Conservation (phyloP, 2,797 vertebrate species). For the Diglossa cyanea region DNA sequence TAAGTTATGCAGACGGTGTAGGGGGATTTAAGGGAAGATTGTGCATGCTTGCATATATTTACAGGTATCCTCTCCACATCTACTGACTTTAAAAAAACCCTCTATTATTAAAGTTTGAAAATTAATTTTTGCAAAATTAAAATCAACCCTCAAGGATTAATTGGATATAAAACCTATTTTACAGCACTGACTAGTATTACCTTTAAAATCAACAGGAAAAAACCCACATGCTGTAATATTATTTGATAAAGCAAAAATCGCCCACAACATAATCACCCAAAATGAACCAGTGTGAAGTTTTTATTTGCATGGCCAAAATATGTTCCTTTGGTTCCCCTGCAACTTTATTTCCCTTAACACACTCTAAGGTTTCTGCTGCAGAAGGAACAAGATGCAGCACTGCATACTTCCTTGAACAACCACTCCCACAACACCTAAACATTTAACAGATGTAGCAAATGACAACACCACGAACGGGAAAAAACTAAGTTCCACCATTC, state of each 20-base stretch:
- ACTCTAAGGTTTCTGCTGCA: constrained; percentile 53
- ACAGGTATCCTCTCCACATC: constrained; percentile 51
- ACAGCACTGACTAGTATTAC: constrained; percentile 67
- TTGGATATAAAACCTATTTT: constrained; percentile 71
- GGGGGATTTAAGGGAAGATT: constrained; percentile 37
- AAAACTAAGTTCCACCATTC: constrained; percentile 75
- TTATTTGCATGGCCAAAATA: constrained; percentile 81
- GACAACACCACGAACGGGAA: constrained; percentile 74
- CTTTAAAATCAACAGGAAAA: constrained; percentile 69
- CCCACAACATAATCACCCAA: constrained; percentile 67
- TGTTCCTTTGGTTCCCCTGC: constrained; percentile 64
- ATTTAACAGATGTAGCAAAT: constrained; percentile 74
- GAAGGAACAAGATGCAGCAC: constrained; percentile 69
- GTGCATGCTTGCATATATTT: constrained; percentile 62
- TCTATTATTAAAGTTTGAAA: constrained; percentile 59
- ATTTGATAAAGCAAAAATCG: constrained; percentile 57
- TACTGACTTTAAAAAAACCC: constrained; percentile 53
- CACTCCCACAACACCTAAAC: constrained; percentile 78
- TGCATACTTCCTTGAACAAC: constrained; percentile 63
- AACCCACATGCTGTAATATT: constrained; percentile 59
- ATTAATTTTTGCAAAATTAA: constrained; percentile 65
- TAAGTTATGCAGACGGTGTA: constrained; percentile 34
- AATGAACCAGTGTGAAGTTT: constrained; percentile 74
- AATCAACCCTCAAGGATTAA: constrained; percentile 68
- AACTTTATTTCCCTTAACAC: constrained; percentile 51